Conservation (phyloP, 2,888 invertebrate genomes). For the Oscheius sp. region DNA sequence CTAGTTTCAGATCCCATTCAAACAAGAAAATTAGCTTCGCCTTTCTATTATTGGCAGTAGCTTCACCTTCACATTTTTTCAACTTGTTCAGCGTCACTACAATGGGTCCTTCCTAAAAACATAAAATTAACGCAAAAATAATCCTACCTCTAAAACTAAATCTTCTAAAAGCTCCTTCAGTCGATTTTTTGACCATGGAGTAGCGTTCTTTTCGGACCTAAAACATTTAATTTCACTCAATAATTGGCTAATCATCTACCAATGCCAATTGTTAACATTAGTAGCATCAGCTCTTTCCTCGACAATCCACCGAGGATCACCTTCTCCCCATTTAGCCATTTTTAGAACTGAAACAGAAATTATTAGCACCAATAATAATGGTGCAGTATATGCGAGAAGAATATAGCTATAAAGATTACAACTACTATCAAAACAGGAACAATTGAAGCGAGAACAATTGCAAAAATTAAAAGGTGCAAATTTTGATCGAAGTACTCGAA, state of each 20-base stretch:
- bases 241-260: constrained; percentile 75
- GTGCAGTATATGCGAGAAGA: too few species aligned
- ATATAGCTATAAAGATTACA: too few species aligned
- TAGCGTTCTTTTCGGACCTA: constrained; percentile 95
- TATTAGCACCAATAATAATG: neutral
- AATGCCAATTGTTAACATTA: constrained; percentile 99
- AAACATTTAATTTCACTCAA: constrained; percentile 34
- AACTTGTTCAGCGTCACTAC: constrained; percentile 59
- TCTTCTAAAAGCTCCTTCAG: constrained; percentile 78
- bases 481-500: too few species aligned
- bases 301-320: constrained; percentile 99
- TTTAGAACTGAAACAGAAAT: neutral
- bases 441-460: too few species aligned
- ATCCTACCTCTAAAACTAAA: constrained; percentile 44
- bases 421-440: too few species aligned
- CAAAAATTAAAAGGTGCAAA: too few species aligned
- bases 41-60: constrained; percentile 96
- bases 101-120: constrained; percentile 60
- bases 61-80: constrained; percentile 86
- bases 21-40: constrained; percentile 99
- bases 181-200: constrained; percentile 93
- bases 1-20: constrained; percentile 92
- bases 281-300: constrained; percentile 98
- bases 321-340: constrained; percentile 99
- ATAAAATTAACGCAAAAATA: neutral